A percentile compares a stretch with the other conserved stretches of the same genome.
phyloP scores from a whole-genome alignment of 1,140 invertebrate genomes.

The Heliconius congener region DNA sequence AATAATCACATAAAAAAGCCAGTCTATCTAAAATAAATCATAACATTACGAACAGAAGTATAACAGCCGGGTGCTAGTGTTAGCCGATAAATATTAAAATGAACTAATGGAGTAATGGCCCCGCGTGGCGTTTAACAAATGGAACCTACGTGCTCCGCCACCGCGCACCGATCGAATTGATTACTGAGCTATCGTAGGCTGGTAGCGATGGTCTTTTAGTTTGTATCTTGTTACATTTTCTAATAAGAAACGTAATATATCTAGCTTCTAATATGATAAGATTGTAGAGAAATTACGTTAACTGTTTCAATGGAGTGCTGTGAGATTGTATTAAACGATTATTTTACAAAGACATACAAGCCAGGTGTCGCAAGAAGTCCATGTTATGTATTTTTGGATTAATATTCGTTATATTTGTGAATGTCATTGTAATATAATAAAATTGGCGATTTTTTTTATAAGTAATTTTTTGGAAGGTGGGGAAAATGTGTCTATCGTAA shows the following conservation, averaged over 20 bases:
- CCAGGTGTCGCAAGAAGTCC: not conserved
- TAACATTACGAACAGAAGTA: constrained; percentile 18
- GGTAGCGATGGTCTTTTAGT: constrained; percentile 17
- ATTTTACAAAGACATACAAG: not conserved
- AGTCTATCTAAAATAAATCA: not conserved
- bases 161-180: constrained; percentile 42
- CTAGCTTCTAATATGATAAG: constrained; percentile 1
- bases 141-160: constrained; percentile 59
- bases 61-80: constrained; percentile 3
- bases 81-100: constrained; percentile 52
- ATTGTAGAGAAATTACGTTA: constrained; percentile 1
- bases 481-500: too few relatives aligned
- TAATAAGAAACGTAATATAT: constrained; percentile 14
- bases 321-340: constrained; percentile 1
- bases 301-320: constrained; percentile 12
- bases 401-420: not conserved
- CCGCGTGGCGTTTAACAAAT: constrained; percentile 68
- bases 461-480: too few relatives aligned
- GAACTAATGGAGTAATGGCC: constrained; percentile 46
- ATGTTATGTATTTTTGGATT: not conserved
- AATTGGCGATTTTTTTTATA: too few relatives aligned
- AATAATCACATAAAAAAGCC: not conserved
- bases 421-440: too few relatives aligned
- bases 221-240: constrained; percentile 19
- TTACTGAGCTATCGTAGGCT: constrained; percentile 34